Evolutionary conservation across 2,113 vertebrate genomes (phyloP), one percentile per base, ranked within the genome.

Genomic region (Cercocebus atys): DNA sequence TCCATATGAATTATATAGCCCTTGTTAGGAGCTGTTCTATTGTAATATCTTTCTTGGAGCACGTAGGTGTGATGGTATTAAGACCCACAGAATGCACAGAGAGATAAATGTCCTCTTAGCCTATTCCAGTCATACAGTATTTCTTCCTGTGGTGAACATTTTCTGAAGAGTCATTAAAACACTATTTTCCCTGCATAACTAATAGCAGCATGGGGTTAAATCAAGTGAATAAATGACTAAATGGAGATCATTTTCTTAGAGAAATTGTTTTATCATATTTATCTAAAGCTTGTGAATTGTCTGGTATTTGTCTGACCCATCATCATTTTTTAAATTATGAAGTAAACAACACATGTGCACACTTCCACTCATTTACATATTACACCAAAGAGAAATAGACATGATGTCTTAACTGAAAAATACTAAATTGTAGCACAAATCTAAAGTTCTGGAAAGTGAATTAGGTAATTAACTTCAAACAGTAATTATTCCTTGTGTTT

Each of bases 141-240:
- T 97, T 95, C 92, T 96, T 95, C 97, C 97, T 88, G 90, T 68
- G 95, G 97, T 66, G 97, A 96, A 64, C 97, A 97, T 88, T 97
- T 97, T 97, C 96, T 88, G 32, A 97, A 86, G 93, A 97, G 72
- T 97, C 98, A 97, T 98, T 97, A 97, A 98, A 98, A 97, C 16
- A 45, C 95, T 92, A 95, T 98, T 97, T 97, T 96, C 95, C 73
- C 92, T 93, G 80, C 64, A 97, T 97, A 98, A 98, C 97, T 97
- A 97, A 94, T 88, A 97, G 84, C 97, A 98, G 96, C 95, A 96
- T 97, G 97, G 90, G 97, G 96, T 95, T 98, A 97, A 98, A 95
- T 97, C 95, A 92, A 98, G 95, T 96, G 96, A 97, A 96, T 90
- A 97, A 97, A 97, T 97, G 93, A 93, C 96, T 97, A 95, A 95